Base-by-base conservation (phyloP, 2,797 vertebrate species). In the Aulostomus chinensis region DNA sequence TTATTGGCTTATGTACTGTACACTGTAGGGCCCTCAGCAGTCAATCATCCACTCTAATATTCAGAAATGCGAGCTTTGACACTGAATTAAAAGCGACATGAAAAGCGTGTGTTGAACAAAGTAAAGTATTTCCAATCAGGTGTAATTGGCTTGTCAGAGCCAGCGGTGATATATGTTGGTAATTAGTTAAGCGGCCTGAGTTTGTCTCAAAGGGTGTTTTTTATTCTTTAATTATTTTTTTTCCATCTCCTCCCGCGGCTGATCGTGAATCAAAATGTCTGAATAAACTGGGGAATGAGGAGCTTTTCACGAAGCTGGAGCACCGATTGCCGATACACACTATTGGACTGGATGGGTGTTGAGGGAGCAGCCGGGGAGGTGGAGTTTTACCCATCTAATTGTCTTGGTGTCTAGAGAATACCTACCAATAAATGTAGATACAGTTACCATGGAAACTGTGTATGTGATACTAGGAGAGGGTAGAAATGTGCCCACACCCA, bases 71-170 rank as follows among this genome's bases (percentile, higher is more conserved):
- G 1, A 29, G 91, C 93, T 95, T 92, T 95, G 96, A 97, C 94
- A 95, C 93, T 92, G 95, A 97, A 97, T 98, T 95, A 96, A 94
- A 95, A 94, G 90, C 54, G 94, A 98, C 95, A 97, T 95, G 95
- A 94, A 96, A 95, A 93, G 91, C 92, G 86, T 84, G 93, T 95
- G 95, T 97, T 96, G 92, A 95, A 97, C 96, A 95, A 96, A 95
- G 92, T 78, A 93, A 96, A 96, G 93, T 96, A 95, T 95, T 80
- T 83, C 94, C 94, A 96, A 96, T 98, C 94, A 97, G 94, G 94
- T 96, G 93, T 96, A 97, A 97, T 97, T 98, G 94, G 93, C 93
- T 94, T 93, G 93, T 95, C 93, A 92, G 89, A 93, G 93, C 94
- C 94, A 89, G 91, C 91, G 91, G 92, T 96, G 96, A 96, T 95